Evolutionary conservation across 2,888 invertebrate species (phyloP), one percentile per base, ranked within the genome.

Genomic region (Epirrhoe tristata): DNA sequence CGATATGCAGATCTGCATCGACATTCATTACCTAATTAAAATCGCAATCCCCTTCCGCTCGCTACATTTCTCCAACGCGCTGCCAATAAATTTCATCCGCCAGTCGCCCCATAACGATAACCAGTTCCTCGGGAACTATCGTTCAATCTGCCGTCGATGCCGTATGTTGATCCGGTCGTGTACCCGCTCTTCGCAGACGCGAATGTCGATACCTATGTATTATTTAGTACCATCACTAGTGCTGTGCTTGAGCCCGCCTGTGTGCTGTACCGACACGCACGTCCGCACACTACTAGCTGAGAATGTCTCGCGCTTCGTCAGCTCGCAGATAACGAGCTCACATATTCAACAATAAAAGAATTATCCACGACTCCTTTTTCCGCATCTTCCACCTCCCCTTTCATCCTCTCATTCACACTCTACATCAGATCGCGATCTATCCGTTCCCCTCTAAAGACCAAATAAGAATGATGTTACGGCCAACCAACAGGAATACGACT

Each of bases 1-100:
- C 91, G 90, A 93, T 92, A 92, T 92, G 92, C 92, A 93, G 92
- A 93, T 93, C 92, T 88, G 89, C 91, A 91, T 93, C 92, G 93
- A 93, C 93, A 90, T 93, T 92, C 92, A 93, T 93, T 93, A 92
- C 93, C 93, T 93, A 93, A 93, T 93, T 93, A 93, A 93, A 93
- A 93, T 92, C 91, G 93, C 92, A 89, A 89, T 86, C 89, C 93
- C 91, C 93, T 93, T 93, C 93, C 93, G 92, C 89, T 90, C 91
- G 93, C 93, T 91, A 93, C 93, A 93, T 93, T 93, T 93, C 93
- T 93, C 92, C 91, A 88, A 83, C 88, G 90, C 90, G 86, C 89
- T 92, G 91, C 91, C 91, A 93, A 93, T 93, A 93, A 93, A 93
- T 93, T 93, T 93, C 92, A 91, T 91, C 90, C 90, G 91, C 91